Evolutionary conservation across 1,140 invertebrate genomes (phyloP), one percentile per base, ranked within the genome.

Genomic region (Acromyrmex heyeri): DNA sequence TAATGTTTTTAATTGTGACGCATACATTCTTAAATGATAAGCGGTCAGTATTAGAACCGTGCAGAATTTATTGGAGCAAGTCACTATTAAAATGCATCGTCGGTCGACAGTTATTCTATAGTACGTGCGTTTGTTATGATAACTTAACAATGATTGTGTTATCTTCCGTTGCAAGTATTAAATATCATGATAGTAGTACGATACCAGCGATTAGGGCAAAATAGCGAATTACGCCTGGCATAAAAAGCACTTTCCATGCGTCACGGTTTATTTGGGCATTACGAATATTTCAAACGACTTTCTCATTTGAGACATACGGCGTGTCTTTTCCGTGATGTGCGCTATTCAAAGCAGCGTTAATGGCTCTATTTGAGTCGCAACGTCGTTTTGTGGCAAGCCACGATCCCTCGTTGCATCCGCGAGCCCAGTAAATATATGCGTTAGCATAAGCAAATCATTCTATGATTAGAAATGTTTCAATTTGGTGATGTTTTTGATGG

Each of bases 301-400:
- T 83, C 69, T 73, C 14, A 59, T 83, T 83, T n/a, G 24, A 24
- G 18, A 75, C 8, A 7, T 48, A 12, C 14, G 24, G n/a, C 12
- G 34, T 73, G 65, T 27, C 65, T 50, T 44, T 75, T 73, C 53
- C 14, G 53, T 53, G 53, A 82, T n/a, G 38, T 61, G 67, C 38
- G 55, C 69, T 83, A 83, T 83, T 83, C 55, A 59, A 73, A 72
- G 67, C 79, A 34, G 55, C 55, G 10, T 83, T 73, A 83, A 75
- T 61, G 79, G 12, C 79, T 83, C 69, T 75, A 83, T 83, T 83
- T 75, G 55, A 83, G 79, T 18, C 57, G 8, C 67, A 59, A 83
- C 67, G 44, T 18, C 18, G 21, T 12, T 34, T 8, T 57, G n/a
- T 34, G n/a, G 10, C n/a, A 21, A 30, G 16, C 1, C 5, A 18